These are phyloP conservation scores for Lithophane ornitopus DNA, from an alignment of 2,888 invertebrate species.

Conservation along the genomic window DNA sequence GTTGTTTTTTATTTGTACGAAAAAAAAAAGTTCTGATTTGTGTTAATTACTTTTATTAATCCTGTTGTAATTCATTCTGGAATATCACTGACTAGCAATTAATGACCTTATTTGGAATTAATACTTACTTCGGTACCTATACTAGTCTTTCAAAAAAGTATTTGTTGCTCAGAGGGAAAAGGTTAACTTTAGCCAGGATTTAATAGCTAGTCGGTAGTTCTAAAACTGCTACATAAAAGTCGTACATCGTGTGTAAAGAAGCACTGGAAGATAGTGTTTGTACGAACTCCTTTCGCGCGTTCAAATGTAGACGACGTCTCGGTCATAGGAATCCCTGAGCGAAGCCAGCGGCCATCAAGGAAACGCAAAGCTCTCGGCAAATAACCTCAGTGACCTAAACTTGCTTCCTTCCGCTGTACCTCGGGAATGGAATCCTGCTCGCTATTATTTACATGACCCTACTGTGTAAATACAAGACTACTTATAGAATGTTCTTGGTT, in stretches of 20 bases:
- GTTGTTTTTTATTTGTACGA: constrained; percentile 13
- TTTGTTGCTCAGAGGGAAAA: not conserved
- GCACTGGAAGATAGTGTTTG: constrained; percentile 56
- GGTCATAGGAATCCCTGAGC: constrained; percentile 72
- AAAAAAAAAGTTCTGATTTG: not conserved
- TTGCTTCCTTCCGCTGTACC: constrained; percentile 51
- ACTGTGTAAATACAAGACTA: constrained; percentile 51
- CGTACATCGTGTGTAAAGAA: constrained; percentile 45
- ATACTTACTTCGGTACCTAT: not conserved
- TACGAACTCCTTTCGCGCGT: constrained; percentile 56
- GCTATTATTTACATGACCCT: constrained; percentile 70
- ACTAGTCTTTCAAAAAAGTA: not conserved
- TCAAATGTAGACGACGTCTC: constrained; percentile 66
- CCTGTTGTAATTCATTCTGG: not conserved
- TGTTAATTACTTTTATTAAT: constrained; percentile 13
- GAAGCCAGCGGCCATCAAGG: constrained; percentile 74
- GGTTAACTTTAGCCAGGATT: not conserved
- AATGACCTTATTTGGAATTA: not conserved
- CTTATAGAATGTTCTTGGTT: constrained; percentile 30
- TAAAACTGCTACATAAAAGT: constrained; percentile 30
- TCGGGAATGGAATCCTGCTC: constrained; percentile 61
- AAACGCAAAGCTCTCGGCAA: constrained; percentile 77
- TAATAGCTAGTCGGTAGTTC: constrained; percentile 11
- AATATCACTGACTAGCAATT: not conserved
- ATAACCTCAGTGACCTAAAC: constrained; percentile 75